These are phyloP conservation scores for Actinostola sp. DNA, from an alignment of 92 coral and sea anemone genomes.

Conservation along the genomic window DNA sequence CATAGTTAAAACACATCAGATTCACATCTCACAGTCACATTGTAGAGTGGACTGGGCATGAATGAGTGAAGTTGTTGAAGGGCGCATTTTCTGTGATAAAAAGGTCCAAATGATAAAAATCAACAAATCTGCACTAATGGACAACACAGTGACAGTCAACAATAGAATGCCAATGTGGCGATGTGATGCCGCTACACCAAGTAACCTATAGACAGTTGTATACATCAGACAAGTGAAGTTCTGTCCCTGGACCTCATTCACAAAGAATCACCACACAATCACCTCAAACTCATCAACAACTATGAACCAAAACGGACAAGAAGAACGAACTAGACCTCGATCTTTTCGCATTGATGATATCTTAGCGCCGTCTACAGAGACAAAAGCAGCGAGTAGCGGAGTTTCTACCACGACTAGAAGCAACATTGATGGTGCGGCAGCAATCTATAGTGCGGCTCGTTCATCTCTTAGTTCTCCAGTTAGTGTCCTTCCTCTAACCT, in stretches of 20 bases:
- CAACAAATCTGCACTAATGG: conserved; percentile 92
- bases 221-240: conserved; percentile 17
- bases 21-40: background rate
- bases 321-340: conserved; percentile 65
- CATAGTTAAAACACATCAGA: no score
- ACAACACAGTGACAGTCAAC: conserved; percentile 83
- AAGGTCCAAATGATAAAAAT: conserved; percentile 70
- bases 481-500: conserved; percentile 26
- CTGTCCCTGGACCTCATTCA: background rate
- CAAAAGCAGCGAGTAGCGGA: conserved; percentile 10
- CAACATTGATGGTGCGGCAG: conserved; percentile 7
- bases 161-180: conserved; percentile 78
- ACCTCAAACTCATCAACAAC: background rate
- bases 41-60: conserved; percentile 24
- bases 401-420: background rate
- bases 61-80: background rate
- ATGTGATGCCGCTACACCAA: conserved; percentile 24
- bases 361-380: conserved; percentile 42
- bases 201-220: conserved; percentile 31
- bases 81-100: conserved; percentile 34
- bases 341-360: conserved; percentile 86
- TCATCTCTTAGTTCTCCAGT: conserved; percentile 13
- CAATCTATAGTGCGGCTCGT: background rate
- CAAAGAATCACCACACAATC: conserved; percentile 5
- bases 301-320: conserved; percentile 55